Evolutionary conservation across 2,888 invertebrate species (phyloP).

Genomic region (Brenthis hecate): DNA sequence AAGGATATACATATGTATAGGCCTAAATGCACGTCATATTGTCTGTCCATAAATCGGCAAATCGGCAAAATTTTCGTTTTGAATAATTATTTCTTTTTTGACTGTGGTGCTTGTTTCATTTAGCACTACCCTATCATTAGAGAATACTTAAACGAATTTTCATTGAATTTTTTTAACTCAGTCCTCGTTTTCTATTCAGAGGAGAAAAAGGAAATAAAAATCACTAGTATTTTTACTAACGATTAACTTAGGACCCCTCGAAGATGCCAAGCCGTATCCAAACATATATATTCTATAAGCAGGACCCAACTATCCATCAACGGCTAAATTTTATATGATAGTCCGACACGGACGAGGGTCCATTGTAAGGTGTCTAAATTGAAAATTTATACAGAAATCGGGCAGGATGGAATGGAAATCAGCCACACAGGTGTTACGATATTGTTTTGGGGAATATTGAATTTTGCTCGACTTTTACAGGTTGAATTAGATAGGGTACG

Average conservation of each 20-base stretch:
- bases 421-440: conserved; percentile 61
- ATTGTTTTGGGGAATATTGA: conserved; percentile 70
- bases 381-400: conserved; percentile 62
- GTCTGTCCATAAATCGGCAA: too few relatives aligned
- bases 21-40: too few relatives aligned
- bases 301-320: conserved; percentile 26
- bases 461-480: conserved; percentile 66
- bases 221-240: background rate
- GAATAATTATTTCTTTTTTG: too few relatives aligned
- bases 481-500: conserved; percentile 57
- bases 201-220: background rate
- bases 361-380: conserved; percentile 57
- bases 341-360: conserved; percentile 39
- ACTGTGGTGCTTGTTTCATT: too few relatives aligned
- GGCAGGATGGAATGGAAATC: conserved; percentile 53
- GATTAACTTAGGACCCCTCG: background rate
- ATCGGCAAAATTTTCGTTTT: too few relatives aligned
- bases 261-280: background rate
- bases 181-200: too few relatives aligned
- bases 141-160: too few relatives aligned
- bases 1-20: too few relatives aligned
- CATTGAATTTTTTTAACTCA: too few relatives aligned
- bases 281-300: conserved; percentile 1
- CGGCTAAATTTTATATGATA: conserved; percentile 34
- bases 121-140: too few relatives aligned